phyloP scores from a whole-genome alignment of 2,797 vertebrate genomes.

The Syndactyla subalaris region DNA sequence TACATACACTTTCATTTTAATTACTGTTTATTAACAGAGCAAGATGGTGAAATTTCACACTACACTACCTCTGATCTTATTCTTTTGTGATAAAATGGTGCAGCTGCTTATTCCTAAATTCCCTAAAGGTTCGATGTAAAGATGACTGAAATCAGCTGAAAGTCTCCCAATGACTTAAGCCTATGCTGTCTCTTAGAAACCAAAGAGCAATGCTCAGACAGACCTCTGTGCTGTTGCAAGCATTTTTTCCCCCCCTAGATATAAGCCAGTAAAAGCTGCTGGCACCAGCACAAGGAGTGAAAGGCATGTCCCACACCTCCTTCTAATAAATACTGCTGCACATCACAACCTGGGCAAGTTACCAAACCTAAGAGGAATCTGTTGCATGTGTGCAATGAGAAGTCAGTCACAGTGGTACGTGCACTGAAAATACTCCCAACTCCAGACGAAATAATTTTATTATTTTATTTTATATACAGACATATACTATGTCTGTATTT shows the following conservation, averaged over 20 bases:
- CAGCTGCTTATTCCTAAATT: neutral
- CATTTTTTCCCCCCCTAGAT: neutral
- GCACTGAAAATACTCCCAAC: neutral
- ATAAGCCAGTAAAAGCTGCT: constrained; percentile 37
- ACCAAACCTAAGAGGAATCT: constrained; percentile 33
- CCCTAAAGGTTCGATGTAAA: neutral
- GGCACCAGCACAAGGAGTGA: neutral
- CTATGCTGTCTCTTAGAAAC: neutral
- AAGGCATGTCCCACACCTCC: constrained; percentile 28
- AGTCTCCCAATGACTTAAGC: neutral
- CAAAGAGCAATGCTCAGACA: neutral
- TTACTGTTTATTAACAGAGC: neutral
- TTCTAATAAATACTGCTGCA: constrained; percentile 2
- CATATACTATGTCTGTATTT: neutral
- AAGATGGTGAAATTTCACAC: neutral
- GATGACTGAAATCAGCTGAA: neutral
- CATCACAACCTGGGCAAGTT: constrained; percentile 15
- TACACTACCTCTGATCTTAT: neutral
- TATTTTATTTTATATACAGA: too few relatives aligned
- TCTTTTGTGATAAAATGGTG: neutral
- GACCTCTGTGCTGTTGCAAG: neutral
- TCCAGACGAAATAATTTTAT: neutral
- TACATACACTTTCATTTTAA: neutral
- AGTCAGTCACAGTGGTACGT: neutral
- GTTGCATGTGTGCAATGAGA: neutral